Base-by-base conservation (phyloP, 1,140 invertebrate genomes). In the Nephila pilipes region DNA sequence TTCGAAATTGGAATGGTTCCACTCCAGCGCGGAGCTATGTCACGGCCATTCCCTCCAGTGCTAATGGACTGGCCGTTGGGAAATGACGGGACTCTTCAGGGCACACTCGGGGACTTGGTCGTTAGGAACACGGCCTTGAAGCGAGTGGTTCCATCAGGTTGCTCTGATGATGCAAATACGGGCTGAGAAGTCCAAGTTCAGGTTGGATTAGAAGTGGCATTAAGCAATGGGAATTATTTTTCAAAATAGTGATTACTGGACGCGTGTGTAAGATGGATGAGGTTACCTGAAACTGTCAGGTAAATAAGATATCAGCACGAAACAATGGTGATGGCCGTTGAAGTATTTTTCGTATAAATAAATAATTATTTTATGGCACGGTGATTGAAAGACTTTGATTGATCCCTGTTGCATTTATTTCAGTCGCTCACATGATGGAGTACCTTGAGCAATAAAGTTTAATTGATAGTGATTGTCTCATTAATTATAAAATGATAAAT, bases 1-100 rank as follows among this genome's bases (percentile, higher is more conserved):
- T 63, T 87, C 85, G 85, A 65, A 87, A 87, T 20, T 16, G 10
- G 16, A 20, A 46, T 22, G 32, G 85, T 87, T 87, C 85, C 60
- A 65, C 32, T 38, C 60, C 32, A 25, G n/a, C 85, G 85, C 29
- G 65, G 60, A 87, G 85, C 18, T 38, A 54, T 87, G 85, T 87
- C 85, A 87, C 2, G 85, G 85, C 65, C 60, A 60, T n/a, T 38
- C 55, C 83, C 14, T 54, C 12, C 2, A 18, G 12, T 29, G 5
- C 57, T 58, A 20, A 46, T 46, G 46, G 46, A 60, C 20, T 32
- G 32, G 29, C 69, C 29, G 16, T 32, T 36, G 29, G 16, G 29
- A 75, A 75, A 32, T 32, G 29, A 32, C 65, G 69, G 32, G 69
- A 32, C 18, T 75, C 69, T 75, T 75, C 69, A 36, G 69, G 69